phyloP scores from a whole-genome alignment of 2,888 invertebrate species.

The Drosophila testacea region DNA sequence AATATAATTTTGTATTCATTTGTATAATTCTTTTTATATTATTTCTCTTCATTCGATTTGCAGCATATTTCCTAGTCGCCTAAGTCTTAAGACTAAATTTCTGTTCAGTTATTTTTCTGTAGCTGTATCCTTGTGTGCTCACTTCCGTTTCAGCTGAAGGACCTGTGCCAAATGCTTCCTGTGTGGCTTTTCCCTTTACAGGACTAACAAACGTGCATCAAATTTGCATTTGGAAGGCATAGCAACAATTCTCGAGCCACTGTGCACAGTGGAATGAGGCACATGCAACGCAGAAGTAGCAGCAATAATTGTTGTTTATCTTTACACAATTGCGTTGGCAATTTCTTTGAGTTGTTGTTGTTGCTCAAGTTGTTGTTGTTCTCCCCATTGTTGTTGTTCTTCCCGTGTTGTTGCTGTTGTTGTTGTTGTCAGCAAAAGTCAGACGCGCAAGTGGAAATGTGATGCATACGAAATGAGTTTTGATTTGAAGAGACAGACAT shows the following conservation, averaged over 20 bases:
- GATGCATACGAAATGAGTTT: constrained; percentile 81
- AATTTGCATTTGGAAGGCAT: constrained; percentile 63
- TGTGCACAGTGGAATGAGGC: constrained; percentile 31
- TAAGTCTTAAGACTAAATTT: no score
- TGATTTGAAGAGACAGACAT: constrained; percentile 67
- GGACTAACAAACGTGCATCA: constrained; percentile 57
- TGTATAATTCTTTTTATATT: not conserved
- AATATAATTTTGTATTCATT: no score
- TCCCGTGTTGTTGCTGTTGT: constrained; percentile 3
- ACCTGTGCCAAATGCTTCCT: constrained; percentile 63
- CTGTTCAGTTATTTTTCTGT: constrained; percentile 5
- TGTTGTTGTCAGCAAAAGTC: constrained; percentile 44
- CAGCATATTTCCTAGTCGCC: constrained; percentile 50
- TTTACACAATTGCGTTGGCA: constrained; percentile 79
- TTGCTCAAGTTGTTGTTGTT: constrained; percentile 8
- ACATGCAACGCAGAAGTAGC: constrained; percentile 54
- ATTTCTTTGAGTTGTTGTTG: constrained; percentile 69
- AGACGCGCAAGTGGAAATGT: constrained; percentile 74
- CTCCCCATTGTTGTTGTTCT: constrained; percentile 2
- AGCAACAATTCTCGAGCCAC: constrained; percentile 54
- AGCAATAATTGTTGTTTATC: constrained; percentile 83
- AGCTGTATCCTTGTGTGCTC: constrained; percentile 50
- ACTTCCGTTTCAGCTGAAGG: constrained; percentile 49
- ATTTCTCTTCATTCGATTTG: not conserved
- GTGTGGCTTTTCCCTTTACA: constrained; percentile 32